These are phyloP conservation scores for Hydrocynus forskahlii DNA, from an alignment of 2,797 vertebrate species.

Conservation along the genomic window DNA sequence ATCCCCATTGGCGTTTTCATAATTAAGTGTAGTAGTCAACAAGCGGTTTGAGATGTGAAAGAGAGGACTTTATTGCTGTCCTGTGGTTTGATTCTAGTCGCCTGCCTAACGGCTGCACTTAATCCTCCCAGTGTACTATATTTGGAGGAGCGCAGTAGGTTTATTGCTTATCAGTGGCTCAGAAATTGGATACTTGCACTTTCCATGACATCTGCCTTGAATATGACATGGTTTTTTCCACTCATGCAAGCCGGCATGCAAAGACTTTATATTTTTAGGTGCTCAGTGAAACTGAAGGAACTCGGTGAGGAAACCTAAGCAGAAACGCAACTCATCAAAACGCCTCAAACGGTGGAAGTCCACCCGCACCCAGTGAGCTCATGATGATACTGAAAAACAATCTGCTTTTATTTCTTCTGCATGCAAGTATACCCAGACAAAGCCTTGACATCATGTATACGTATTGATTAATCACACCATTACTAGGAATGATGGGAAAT, in stretches of 20 bases:
- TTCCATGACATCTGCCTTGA: conserved; percentile 77
- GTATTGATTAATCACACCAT: neutral
- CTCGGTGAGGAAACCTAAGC: conserved; percentile 64
- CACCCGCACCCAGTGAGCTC: conserved; percentile 24
- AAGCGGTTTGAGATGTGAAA: conserved; percentile 23
- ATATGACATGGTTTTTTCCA: conserved; percentile 77
- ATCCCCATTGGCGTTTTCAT: conserved; percentile 16
- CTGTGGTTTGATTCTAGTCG: conserved; percentile 40
- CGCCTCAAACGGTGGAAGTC: neutral
- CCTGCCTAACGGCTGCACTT: conserved; percentile 51
- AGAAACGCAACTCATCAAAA: conserved; percentile 31
- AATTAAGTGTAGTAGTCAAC: conserved; percentile 34
- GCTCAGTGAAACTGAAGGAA: conserved; percentile 74
- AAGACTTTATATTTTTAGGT: conserved; percentile 77
- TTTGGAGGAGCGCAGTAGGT: conserved; percentile 70
- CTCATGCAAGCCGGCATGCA: conserved; percentile 63
- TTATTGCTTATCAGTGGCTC: conserved; percentile 77
- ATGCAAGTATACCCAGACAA: neutral
- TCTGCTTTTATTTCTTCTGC: neutral
- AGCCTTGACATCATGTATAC: neutral
- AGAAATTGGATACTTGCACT: conserved; percentile 75
- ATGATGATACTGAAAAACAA: conserved; percentile 4
- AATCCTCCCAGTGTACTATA: conserved; percentile 67
- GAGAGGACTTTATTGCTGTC: conserved; percentile 2
- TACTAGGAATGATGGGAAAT: conserved; percentile 3